Conservation (phyloP, 1,140 invertebrate species). For the Colletes latitarsis region DNA sequence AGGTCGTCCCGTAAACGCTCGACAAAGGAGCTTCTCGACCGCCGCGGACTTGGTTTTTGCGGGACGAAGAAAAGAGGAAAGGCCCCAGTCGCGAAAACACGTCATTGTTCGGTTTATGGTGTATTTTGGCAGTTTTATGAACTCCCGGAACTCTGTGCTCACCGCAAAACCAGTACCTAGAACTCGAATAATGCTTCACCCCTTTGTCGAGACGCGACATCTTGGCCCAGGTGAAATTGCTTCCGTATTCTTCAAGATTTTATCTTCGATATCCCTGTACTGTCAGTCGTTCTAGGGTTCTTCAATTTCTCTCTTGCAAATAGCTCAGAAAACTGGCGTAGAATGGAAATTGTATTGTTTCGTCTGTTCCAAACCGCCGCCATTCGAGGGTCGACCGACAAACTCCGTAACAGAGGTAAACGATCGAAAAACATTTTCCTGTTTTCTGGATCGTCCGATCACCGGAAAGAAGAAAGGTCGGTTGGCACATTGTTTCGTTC, state of each 20-base stretch:
- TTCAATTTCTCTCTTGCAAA: too few relatives aligned
- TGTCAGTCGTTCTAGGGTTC: too few relatives aligned
- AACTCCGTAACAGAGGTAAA: neutral
- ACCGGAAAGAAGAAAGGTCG: constrained; percentile 23
- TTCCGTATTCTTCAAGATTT: neutral
- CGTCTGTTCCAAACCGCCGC: too few relatives aligned
- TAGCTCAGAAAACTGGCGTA: neutral
- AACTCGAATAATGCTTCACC: neutral
- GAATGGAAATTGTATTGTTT: too few relatives aligned
- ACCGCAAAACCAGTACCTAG: neutral
- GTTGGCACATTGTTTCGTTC: constrained; percentile 69
- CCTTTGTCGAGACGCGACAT: neutral
- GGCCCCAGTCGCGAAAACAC: neutral
- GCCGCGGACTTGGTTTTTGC: constrained; percentile 30
- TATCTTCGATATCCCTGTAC: too few relatives aligned
- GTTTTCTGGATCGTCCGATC: neutral
- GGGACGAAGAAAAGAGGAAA: neutral
- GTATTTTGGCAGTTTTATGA: constrained; percentile 13
- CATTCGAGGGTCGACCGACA: too few relatives aligned
- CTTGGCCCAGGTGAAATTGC: too few relatives aligned
- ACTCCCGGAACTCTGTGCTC: neutral
- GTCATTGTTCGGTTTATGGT: constrained; percentile 15
- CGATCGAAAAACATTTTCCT: neutral
- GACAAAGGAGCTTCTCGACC: constrained; percentile 24
- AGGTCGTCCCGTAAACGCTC: neutral